These are phyloP conservation scores for Ichneumon xanthorius DNA, from an alignment of 2,888 invertebrate genomes.

Conservation along the genomic window DNA sequence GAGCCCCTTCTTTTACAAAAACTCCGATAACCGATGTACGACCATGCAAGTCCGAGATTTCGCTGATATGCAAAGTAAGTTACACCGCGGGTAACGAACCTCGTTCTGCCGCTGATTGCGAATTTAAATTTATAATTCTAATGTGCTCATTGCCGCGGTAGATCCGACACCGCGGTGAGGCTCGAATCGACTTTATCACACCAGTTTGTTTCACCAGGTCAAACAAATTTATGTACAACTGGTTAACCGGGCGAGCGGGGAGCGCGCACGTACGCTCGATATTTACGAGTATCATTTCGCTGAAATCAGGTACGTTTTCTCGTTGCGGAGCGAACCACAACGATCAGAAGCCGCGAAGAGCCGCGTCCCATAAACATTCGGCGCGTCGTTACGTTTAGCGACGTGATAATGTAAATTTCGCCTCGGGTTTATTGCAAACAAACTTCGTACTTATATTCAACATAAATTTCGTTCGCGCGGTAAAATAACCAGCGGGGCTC, in stretches of 20 bases:
- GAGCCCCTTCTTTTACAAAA: background rate
- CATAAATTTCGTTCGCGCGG: conserved; percentile 28
- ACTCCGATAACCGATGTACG: background rate
- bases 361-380: conserved; percentile 50
- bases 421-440: conserved; percentile 51
- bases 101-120: background rate
- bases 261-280: background rate
- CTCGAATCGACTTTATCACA: background rate
- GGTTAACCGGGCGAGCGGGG: background rate
- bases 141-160: background rate
- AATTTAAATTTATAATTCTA: background rate
- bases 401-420: conserved; percentile 51
- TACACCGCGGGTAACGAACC: background rate
- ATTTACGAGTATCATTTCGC: conserved; percentile 45
- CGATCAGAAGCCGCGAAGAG: background rate
- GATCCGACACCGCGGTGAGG: background rate
- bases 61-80: background rate
- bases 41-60: background rate
- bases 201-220: conserved; percentile 2
- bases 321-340: conserved; percentile 2
- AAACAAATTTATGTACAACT: conserved; percentile 35
- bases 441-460: conserved; percentile 41
- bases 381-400: conserved; percentile 53
- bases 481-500: background rate
- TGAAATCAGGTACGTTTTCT: conserved; percentile 13